Base-by-base conservation (phyloP, 2,113 vertebrate species). In the Atractosteus spatula region DNA sequence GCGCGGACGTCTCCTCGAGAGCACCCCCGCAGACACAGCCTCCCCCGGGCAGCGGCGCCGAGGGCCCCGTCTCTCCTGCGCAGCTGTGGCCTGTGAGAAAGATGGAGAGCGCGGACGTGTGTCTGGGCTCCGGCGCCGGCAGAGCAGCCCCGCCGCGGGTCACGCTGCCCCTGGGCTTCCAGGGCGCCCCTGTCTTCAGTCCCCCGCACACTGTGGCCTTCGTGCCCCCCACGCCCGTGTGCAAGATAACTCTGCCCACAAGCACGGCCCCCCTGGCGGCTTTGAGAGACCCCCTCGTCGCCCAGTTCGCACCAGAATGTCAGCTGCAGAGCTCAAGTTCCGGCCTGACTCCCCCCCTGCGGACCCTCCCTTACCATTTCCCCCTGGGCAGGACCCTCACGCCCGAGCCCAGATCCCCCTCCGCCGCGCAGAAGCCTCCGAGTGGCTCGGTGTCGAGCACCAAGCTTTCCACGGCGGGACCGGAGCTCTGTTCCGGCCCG, bases 131-230 rank as follows among this genome's bases (percentile, higher is more conserved):
- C 61, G 76, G 82, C 83, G 87, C 82, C 71, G 81, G 85, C 76
- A 86, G 73, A 66, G 76, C 80, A 67, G 89, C 92, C 75, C 94
- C 95, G 75, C 88, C 94, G 84, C 90, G 94, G 88, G 94, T 96
- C 87, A 96, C 94, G 84, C 85, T 92, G 74, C 91, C 96, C 66
- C 80, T 96, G 75, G 94, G 94, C 69, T 97, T 97, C 82, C 95
- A 96, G 78, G 90, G 95, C n/a, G 91, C 97, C 74, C 86, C 96
- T 3, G 90, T 97, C 66, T 93, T 97, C 41, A 94, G 96, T 83
- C 91, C 94, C 0, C 94, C 89, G 82, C 96, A 95, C 86, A 91
- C 95, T 0, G 89, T 98, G 84, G 94, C 97, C 72, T 99, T 98
- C 74, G 92, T 98, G 68, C 96, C 97, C 0, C 85, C 96, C 0